Conservation (phyloP, 2,113 vertebrate genomes). For the Carettochelys insculpta region DNA sequence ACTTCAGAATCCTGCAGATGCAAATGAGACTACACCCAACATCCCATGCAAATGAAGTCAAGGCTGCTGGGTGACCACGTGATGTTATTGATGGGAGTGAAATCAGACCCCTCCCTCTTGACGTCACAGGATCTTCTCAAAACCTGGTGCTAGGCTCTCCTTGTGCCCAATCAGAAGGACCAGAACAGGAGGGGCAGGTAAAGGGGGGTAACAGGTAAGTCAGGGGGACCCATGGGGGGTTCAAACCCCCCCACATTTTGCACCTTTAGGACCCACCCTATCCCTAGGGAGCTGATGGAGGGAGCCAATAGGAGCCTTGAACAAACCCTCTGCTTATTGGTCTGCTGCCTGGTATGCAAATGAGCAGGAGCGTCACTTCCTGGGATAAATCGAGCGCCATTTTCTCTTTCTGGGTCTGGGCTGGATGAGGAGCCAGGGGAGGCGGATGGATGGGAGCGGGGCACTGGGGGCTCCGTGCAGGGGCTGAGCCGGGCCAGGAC, state of each 20-base stretch:
- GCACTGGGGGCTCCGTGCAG: not conserved
- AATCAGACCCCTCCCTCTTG: not conserved
- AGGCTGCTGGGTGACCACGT: not conserved
- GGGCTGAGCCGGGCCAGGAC: not conserved
- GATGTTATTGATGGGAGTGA: not conserved
- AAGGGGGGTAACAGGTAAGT: not conserved
- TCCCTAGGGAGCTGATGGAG: not conserved
- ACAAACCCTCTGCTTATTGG: constrained; percentile 67
- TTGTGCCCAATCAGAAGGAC: not conserved
- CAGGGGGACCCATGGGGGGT: fast-evolving
- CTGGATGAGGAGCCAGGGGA: constrained; percentile 60
- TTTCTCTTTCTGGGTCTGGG: constrained; percentile 80
- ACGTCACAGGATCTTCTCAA: not conserved
- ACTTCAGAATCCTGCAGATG: not conserved
- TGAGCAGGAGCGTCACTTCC: constrained; percentile 77
- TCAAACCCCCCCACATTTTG: not conserved
- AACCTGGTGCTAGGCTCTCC: constrained; percentile 55
- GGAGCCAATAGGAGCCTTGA: constrained; percentile 18
- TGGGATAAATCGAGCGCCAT: constrained; percentile 80
- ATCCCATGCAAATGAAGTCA: not conserved
- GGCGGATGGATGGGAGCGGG: not conserved
- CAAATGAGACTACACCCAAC: constrained; percentile 19
- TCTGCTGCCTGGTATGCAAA: constrained; percentile 75
- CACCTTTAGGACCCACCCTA: not conserved
- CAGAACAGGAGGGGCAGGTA: not conserved